Evolutionary conservation across 2,797 vertebrate species (phyloP).

Genomic region (Cynopterus sphinx): DNA sequence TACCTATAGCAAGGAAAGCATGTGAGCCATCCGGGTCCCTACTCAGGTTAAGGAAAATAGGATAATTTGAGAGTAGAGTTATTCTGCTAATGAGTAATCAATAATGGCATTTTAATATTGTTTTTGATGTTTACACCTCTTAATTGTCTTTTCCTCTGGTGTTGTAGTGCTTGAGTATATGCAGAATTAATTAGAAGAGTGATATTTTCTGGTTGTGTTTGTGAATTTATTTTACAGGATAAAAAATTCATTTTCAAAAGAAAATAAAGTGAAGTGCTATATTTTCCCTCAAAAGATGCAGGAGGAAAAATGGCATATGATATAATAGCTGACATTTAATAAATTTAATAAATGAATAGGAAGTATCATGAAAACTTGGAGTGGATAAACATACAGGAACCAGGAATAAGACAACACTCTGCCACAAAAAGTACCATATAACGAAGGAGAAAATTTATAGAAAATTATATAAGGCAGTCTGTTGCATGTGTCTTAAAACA

Average conservation of each 20-base stretch:
- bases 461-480: slow-evolving; percentile 78
- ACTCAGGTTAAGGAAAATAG: too few relatives aligned
- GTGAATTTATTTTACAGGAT: background rate
- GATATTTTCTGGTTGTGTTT: background rate
- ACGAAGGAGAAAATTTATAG: slow-evolving; percentile 65
- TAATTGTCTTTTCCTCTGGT: background rate
- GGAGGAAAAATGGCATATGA: slow-evolving; percentile 32
- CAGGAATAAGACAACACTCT: slow-evolving; percentile 79
- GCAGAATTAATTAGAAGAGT: background rate
- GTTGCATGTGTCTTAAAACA: slow-evolving; percentile 71
- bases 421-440: slow-evolving; percentile 72
- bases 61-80: too few relatives aligned
- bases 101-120: too few relatives aligned
- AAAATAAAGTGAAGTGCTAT: background rate
- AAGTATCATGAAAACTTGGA: slow-evolving; percentile 91
- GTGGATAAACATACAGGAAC: slow-evolving; percentile 84
- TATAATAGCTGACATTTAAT: slow-evolving; percentile 75
- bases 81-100: too few relatives aligned
- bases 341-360: slow-evolving; percentile 94
- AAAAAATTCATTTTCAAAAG: background rate
- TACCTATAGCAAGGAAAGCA: too few relatives aligned
- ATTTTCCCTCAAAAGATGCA: background rate
- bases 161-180: background rate
- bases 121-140: background rate
- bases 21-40: too few relatives aligned